Percentiles rank a stretch among this genome's conserved stretches.
Evolutionary conservation across 1,140 invertebrate species (phyloP).

Genomic region (Anoplophora glabripennis): DNA sequence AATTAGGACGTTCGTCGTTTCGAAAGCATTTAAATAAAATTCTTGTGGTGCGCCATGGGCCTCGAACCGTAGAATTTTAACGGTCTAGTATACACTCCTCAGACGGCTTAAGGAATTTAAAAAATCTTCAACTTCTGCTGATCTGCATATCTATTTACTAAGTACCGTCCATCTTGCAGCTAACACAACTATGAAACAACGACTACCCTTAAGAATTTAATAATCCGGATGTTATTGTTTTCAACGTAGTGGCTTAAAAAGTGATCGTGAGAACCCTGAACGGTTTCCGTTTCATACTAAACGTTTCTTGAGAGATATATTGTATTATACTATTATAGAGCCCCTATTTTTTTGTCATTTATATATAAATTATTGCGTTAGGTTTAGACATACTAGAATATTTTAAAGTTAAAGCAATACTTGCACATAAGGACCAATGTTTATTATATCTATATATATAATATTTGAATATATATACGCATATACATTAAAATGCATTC

Average conservation of each 20-base stretch:
- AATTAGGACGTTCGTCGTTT: too few relatives aligned
- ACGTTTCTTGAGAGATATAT: constrained; percentile 23
- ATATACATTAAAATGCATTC: constrained; percentile 4
- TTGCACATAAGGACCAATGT: constrained; percentile 33
- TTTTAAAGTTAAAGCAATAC: constrained; percentile 26
- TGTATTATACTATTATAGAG: constrained; percentile 24
- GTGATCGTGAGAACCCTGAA: constrained; percentile 22
- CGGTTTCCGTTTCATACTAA: constrained; percentile 20
- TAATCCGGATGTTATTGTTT: constrained; percentile 7
- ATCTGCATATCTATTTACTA: constrained; percentile 15
- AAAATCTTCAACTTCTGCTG: constrained; percentile 3
- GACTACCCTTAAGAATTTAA: background rate
- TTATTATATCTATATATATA: constrained; percentile 12
- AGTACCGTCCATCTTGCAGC: constrained; percentile 23
- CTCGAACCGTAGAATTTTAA: too few relatives aligned
- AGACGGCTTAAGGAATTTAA: too few relatives aligned
- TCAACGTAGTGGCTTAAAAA: constrained; percentile 32
- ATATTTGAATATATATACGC: background rate
- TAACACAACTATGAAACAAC: constrained; percentile 18
- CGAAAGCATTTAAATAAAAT: too few relatives aligned
- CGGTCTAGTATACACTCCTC: too few relatives aligned
- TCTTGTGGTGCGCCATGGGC: too few relatives aligned
- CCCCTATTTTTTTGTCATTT: constrained; percentile 26
- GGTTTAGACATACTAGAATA: constrained; percentile 20
- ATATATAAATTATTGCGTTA: constrained; percentile 25